Evolutionary conservation across 2,888 invertebrate species (phyloP), one percentile per base, ranked within the genome.

Genomic region (Lithodes maja): DNA sequence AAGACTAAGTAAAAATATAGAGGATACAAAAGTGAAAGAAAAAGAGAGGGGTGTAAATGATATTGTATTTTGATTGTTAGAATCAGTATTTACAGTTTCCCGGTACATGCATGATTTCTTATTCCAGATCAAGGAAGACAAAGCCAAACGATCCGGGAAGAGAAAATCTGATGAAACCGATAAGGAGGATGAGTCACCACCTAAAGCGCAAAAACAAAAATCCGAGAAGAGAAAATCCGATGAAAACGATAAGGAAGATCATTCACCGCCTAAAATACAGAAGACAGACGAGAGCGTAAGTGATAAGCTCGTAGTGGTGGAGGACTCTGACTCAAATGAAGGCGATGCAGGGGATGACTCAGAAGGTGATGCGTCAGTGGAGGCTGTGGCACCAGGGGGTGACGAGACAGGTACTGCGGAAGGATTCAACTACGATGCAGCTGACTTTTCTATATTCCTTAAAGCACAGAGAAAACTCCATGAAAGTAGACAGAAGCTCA

Each of bases 401-500:
- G 7, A 71, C 15, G 61, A 61, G n/a, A n/a, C 75, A n/a, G 55
- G 5, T 15, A 17, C 80, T 52, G 75, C 53, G 9, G 74, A 81
- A 52, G 80, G 49, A 17, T 91, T 91, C 79, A 86, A 86, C 75
- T 91, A 91, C 71, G 74, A 83, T 0, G 54, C 68, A 15, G 90
- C 86, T 3, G 86, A 91, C 68, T 91, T 87, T 74, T 83, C 71
- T 49, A 55, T 86, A n/a, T 91, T 91, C 78, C 79, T 75, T 33
- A 87, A 87, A 71, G 77, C 85, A 68, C 12, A 83, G 54, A 77
- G 71, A 49, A 71, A 89, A 82, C 71, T 50, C 33, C 74, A 84
- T 55, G 33, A 52, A 9, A 69, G 50, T 50, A 61, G 5, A 54
- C 81, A 81, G 9, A 33, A 88, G 33, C 15, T 85, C 74, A 80